phyloP scores from a whole-genome alignment of 2,797 vertebrate genomes.

The Danionella dracula region DNA sequence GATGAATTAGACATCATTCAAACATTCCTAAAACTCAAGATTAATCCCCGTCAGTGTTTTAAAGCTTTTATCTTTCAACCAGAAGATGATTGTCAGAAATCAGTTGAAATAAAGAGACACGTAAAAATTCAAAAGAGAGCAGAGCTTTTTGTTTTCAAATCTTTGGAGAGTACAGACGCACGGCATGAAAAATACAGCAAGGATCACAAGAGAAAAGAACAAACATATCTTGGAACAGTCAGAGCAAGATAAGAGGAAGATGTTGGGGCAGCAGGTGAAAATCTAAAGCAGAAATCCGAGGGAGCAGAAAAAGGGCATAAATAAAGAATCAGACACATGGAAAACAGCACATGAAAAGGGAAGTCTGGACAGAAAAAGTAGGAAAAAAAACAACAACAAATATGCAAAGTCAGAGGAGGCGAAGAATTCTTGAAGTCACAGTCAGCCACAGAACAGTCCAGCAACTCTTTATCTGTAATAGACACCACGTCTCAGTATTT shows the following conservation, averaged over 20 bases:
- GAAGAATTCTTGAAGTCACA: constrained; percentile 37
- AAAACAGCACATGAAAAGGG: constrained; percentile 9
- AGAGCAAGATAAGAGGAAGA: constrained; percentile 10
- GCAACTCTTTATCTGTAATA: constrained; percentile 44
- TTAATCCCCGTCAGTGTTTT: neutral
- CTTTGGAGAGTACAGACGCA: constrained; percentile 37
- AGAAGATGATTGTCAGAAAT: neutral
- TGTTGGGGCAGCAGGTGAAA: neutral
- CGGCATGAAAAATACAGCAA: constrained; percentile 34
- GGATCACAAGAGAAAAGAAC: constrained; percentile 7
- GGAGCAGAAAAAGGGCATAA: constrained; percentile 15
- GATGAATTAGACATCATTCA: neutral
- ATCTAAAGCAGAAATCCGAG: constrained; percentile 11
- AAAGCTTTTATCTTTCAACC: neutral
- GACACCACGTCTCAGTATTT: constrained; percentile 15
- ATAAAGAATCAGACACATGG: constrained; percentile 40
- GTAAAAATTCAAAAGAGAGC: constrained; percentile 26
- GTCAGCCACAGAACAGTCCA: constrained; percentile 36
- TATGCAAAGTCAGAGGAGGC: constrained; percentile 15
- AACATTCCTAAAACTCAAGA: neutral
- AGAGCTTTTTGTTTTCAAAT: constrained; percentile 21
- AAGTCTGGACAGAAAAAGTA: constrained; percentile 3
- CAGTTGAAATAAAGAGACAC: constrained; percentile 14
- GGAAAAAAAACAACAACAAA: neutral
- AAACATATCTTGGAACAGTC: neutral